Conservation (phyloP, 1,140 invertebrate genomes). For the Drosophila dunni region DNA sequence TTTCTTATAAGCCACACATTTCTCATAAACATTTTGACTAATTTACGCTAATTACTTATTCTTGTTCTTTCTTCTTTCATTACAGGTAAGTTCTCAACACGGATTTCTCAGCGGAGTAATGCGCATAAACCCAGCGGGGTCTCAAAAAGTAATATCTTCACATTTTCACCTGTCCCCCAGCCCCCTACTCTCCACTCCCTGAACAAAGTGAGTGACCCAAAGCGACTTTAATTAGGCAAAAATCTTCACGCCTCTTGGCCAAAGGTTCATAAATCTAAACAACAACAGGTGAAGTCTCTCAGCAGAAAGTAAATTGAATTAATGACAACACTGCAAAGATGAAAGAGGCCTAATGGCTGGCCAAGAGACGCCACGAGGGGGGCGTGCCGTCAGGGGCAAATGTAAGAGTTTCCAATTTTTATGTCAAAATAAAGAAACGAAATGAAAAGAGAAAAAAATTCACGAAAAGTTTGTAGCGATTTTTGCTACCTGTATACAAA, state of each 20-base stretch:
- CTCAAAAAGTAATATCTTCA: constrained; percentile 44
- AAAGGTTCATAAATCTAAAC: constrained; percentile 60
- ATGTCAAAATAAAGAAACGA: constrained; percentile 33
- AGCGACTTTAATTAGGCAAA: constrained; percentile 74
- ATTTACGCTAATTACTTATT: constrained; percentile 77
- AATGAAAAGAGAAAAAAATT: constrained; percentile 17
- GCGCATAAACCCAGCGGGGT: constrained; percentile 41
- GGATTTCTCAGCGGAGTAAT: constrained; percentile 11
- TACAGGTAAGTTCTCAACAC: constrained; percentile 74
- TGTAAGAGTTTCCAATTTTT: constrained; percentile 70
- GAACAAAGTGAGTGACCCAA: constrained; percentile 35
- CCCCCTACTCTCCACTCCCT: background rate
- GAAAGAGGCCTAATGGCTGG: constrained; percentile 58
- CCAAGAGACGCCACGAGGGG: background rate
- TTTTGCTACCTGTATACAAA: constrained; percentile 42
- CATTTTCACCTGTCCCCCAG: constrained; percentile 14
- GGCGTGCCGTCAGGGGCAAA: background rate
- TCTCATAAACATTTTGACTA: constrained; percentile 53
- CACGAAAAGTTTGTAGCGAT: constrained; percentile 19
- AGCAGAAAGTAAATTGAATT: constrained; percentile 72
- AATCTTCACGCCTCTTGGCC: constrained; percentile 64
- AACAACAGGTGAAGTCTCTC: constrained; percentile 57
- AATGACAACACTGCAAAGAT: constrained; percentile 62
- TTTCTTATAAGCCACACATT: constrained; percentile 53
- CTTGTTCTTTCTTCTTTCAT: constrained; percentile 62